Conservation (phyloP, 2,113 vertebrate genomes). For the Madoqua kirkii region DNA sequence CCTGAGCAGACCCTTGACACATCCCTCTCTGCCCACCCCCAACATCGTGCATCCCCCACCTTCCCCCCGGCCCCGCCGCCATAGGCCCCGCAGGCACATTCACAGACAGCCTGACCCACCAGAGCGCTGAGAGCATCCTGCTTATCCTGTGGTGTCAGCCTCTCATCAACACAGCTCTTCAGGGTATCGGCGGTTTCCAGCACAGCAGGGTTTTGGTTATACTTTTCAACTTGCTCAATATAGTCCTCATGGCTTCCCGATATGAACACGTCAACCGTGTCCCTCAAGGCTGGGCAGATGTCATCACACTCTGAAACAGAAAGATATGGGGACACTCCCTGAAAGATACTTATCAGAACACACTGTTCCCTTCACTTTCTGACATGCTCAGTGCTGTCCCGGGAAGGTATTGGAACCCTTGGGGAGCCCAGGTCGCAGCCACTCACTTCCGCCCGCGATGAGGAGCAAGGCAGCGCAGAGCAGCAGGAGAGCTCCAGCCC, state of each 20-base stretch:
- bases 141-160: neutral
- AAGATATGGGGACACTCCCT: neutral
- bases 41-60: too few species aligned
- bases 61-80: too few species aligned
- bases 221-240: neutral
- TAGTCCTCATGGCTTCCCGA: neutral
- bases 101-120: neutral
- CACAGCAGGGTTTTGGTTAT: rapidly evolving
- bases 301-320: neutral
- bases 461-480: neutral
- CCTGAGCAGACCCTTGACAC: neutral
- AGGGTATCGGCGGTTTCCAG: neutral
- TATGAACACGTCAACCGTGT: neutral
- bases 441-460: rapidly evolving
- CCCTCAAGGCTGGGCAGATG: neutral
- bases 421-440: neutral
- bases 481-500: neutral
- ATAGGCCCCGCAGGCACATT: neutral
- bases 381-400: neutral
- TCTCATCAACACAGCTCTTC: neutral
- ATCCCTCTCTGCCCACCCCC: neutral
- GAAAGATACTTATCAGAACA: too few species aligned
- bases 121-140: neutral
- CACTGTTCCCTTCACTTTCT: neutral
- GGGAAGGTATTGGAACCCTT: neutral